phyloP scores from a whole-genome alignment of 2,888 invertebrate species.

The Acholoe squamosa region DNA sequence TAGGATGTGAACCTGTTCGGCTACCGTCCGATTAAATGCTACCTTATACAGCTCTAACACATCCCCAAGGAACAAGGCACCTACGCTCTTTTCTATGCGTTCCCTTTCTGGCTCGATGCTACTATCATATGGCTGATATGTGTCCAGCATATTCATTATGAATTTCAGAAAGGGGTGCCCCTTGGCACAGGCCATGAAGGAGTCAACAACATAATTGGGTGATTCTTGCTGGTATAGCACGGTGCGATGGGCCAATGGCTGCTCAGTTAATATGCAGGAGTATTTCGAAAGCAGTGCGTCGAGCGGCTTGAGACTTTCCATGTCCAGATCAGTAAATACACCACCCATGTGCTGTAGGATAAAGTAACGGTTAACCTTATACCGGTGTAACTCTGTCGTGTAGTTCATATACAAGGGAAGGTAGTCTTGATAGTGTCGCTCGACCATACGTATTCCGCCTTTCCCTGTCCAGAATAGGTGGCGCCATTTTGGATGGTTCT shows the following conservation, averaged over 20 bases:
- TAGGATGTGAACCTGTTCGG: neutral
- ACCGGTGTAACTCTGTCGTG: conserved; percentile 22
- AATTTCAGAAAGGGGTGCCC: conserved; percentile 35
- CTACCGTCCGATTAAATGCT: conserved; percentile 31
- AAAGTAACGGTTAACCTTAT: conserved; percentile 33
- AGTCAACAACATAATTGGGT: conserved; percentile 51
- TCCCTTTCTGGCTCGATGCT: conserved; percentile 16
- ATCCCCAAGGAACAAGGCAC: conserved; percentile 46
- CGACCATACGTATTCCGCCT: neutral
- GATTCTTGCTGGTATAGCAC: neutral
- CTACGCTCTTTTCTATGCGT: conserved; percentile 42
- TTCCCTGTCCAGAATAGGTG: conserved; percentile 34
- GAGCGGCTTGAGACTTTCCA: conserved; percentile 26
- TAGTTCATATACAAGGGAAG: neutral
- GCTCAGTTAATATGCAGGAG: conserved; percentile 40
- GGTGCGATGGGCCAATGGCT: conserved; percentile 3
- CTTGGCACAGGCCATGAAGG: conserved; percentile 31
- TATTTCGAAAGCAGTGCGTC: neutral
- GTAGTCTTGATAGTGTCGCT: neutral
- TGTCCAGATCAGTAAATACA: conserved; percentile 16
- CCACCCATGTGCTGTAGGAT: conserved; percentile 34
- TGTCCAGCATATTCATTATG: conserved; percentile 20
- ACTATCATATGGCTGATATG: conserved; percentile 3
- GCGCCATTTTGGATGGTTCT: conserved; percentile 29
- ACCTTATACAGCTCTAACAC: conserved; percentile 25